Percentiles rank a stretch among this genome's conserved stretches.
Conservation (phyloP, 2,888 invertebrate genomes). For the Brenthis hecate region DNA sequence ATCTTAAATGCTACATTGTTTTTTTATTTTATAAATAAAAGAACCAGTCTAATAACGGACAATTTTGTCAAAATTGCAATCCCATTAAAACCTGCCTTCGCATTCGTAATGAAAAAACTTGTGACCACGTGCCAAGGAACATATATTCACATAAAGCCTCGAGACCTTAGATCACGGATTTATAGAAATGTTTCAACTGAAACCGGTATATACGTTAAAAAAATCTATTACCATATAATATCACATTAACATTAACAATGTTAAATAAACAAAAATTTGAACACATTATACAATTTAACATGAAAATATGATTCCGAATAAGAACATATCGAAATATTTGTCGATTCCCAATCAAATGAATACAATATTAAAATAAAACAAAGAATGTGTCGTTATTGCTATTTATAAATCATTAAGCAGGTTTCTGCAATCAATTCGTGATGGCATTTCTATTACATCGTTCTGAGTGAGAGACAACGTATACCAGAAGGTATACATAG, state of each 20-base stretch:
- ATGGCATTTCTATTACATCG: conserved; percentile 22
- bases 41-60: conserved; percentile 20
- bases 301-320: neutral
- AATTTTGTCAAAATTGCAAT: conserved; percentile 32
- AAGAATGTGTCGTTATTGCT: neutral
- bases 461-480: conserved; percentile 45
- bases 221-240: no score
- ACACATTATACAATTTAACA: neutral
- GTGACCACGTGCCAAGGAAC: conserved; percentile 68
- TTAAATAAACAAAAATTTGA: neutral
- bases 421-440: conserved; percentile 5
- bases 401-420: conserved; percentile 1
- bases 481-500: conserved; percentile 66
- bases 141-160: conserved; percentile 44
- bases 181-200: conserved; percentile 19
- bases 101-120: conserved; percentile 48
- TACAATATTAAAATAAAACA: neutral
- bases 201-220: neutral
- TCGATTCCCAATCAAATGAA: neutral
- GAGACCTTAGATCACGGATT: conserved; percentile 15
- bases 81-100: conserved; percentile 30
- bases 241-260: no score
- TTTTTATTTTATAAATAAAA: conserved; percentile 10
- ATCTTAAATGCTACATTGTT: conserved; percentile 4
- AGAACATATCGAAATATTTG: neutral